Conservation (phyloP, 2,113 vertebrate genomes). For the Channa argus region DNA sequence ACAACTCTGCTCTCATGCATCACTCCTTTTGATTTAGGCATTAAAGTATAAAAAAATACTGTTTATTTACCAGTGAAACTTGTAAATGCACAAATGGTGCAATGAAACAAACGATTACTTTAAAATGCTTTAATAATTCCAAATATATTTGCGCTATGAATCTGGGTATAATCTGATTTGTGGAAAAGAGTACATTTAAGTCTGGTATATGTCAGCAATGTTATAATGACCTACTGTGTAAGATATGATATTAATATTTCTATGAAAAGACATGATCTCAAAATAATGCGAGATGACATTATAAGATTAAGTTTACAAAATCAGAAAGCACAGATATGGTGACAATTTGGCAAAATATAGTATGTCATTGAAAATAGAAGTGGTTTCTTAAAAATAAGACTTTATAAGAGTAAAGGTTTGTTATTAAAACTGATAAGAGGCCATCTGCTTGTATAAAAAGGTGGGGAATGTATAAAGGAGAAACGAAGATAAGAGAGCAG, state of each 20-base stretch:
- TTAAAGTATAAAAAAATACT: background rate
- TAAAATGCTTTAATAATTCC: background rate
- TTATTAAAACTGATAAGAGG: background rate
- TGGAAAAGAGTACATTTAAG: too few relatives aligned
- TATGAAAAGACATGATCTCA: background rate
- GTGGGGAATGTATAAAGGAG: too few relatives aligned
- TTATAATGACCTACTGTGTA: too few relatives aligned
- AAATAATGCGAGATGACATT: background rate
- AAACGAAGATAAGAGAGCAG: background rate
- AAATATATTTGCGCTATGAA: too few relatives aligned
- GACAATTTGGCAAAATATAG: background rate
- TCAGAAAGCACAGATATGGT: background rate
- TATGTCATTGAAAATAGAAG: conserved; percentile 1
- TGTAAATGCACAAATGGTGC: background rate
- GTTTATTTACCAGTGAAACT: background rate
- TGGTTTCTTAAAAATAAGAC: background rate
- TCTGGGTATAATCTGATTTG: too few relatives aligned
- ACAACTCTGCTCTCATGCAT: background rate
- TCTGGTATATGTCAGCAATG: too few relatives aligned
- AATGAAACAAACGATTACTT: background rate
- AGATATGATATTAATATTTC: too few relatives aligned
- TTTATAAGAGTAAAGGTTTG: too few relatives aligned
- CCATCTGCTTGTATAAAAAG: background rate
- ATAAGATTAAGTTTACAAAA: conserved; percentile 6
- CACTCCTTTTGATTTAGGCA: background rate